A percentile compares a stretch with the other conserved stretches of the same genome.
These are phyloP conservation scores for Sebastes ruberrimus DNA, from an alignment of 2,797 vertebrate species.

Conservation along the genomic window DNA sequence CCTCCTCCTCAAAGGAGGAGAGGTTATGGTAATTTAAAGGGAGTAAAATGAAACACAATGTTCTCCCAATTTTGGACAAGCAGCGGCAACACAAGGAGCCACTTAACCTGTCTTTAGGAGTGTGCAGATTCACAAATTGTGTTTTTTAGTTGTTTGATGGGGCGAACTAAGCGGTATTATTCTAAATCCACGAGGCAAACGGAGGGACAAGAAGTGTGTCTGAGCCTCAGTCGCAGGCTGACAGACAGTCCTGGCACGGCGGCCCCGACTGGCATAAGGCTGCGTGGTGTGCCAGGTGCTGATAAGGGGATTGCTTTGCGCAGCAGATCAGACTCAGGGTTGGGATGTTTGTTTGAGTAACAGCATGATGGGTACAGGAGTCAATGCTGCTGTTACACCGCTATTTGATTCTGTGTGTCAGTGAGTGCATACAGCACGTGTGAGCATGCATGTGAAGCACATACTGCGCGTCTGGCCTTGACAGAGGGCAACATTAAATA, in stretches of 20 bases:
- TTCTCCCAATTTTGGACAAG: not conserved
- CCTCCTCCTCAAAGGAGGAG: not conserved
- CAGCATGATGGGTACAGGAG: slow-evolving; percentile 44
- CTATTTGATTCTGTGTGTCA: slow-evolving; percentile 38
- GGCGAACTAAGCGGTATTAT: slow-evolving; percentile 15
- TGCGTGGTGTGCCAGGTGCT: slow-evolving; percentile 74
- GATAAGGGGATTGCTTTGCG: slow-evolving; percentile 80
- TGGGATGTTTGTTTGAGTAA: slow-evolving; percentile 53
- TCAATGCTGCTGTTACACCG: slow-evolving; percentile 38
- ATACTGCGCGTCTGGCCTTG: slow-evolving; percentile 8
- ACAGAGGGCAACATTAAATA: slow-evolving; percentile 47
- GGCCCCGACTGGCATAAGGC: slow-evolving; percentile 62
- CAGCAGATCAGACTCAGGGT: slow-evolving; percentile 49
- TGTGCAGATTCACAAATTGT: slow-evolving; percentile 14
- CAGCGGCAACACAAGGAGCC: not conserved
- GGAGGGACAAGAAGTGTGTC: slow-evolving; percentile 23
- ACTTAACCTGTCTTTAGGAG: not conserved
- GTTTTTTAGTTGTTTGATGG: slow-evolving; percentile 10
- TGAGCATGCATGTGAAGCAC: not conserved
- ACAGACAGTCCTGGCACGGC: slow-evolving; percentile 55
- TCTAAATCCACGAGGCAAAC: slow-evolving; percentile 36
- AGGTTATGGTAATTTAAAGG: slow-evolving; percentile 43
- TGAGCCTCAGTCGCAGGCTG: slow-evolving; percentile 44
- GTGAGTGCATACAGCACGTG: not conserved
- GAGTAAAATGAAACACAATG: slow-evolving; percentile 33